A percentile compares a stretch with the other conserved stretches of the same genome.
Evolutionary conservation across 2,888 invertebrate species (phyloP).

Genomic region (Bibio marci): DNA sequence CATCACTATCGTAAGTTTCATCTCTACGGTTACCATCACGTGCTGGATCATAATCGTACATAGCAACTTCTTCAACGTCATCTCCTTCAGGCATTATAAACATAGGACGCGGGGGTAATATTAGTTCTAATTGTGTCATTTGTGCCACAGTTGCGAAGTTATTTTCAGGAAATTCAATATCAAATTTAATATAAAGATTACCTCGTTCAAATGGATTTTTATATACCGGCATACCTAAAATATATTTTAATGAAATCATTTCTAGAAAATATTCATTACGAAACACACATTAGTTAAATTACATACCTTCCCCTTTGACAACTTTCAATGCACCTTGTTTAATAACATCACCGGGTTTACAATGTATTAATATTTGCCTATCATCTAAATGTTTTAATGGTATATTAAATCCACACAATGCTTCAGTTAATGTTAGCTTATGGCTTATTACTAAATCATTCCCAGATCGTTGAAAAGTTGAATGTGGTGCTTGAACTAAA

Average conservation of each 20-base stretch:
- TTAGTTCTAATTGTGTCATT: slow-evolving; percentile 48
- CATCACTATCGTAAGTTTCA: slow-evolving; percentile 57
- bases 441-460: slow-evolving; percentile 58
- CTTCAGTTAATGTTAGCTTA: slow-evolving; percentile 67
- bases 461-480: slow-evolving; percentile 57
- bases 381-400: slow-evolving; percentile 81
- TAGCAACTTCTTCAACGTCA: slow-evolving; percentile 70
- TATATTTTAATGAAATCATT: too few species aligned
- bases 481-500: slow-evolving; percentile 64
- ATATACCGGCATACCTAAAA: slow-evolving; percentile 42
- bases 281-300: too few species aligned
- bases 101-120: slow-evolving; percentile 55
- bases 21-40: slow-evolving; percentile 33
- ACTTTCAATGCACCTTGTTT: slow-evolving; percentile 66
- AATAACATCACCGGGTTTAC: slow-evolving; percentile 64
- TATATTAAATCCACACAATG: slow-evolving; percentile 77
- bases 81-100: slow-evolving; percentile 60
- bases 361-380: slow-evolving; percentile 59
- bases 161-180: slow-evolving; percentile 67
- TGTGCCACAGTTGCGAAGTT: slow-evolving; percentile 55
- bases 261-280: too few species aligned
- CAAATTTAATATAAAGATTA: slow-evolving; percentile 72
- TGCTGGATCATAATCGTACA: slow-evolving; percentile 55
- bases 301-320: slow-evolving; percentile 75
- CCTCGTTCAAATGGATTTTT: slow-evolving; percentile 77